phyloP scores from a whole-genome alignment of 2,113 vertebrate species.

The Ammodytes dubius region DNA sequence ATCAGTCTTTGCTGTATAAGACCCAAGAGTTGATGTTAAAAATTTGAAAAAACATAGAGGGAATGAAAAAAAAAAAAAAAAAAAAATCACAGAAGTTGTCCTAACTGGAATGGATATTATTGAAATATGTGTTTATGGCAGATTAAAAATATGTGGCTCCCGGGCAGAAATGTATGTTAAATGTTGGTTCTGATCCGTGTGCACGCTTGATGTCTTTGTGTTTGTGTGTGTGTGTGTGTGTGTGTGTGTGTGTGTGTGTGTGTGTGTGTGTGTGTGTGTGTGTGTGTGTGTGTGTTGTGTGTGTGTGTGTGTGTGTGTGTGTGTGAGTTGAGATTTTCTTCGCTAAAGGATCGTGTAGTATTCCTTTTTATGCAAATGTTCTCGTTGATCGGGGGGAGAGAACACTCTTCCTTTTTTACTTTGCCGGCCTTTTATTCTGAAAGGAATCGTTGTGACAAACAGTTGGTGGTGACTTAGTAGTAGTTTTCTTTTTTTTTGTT shows the following conservation, averaged over 20 bases:
- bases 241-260: conserved; percentile 16
- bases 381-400: conserved; percentile 33
- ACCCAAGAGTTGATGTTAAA: conserved; percentile 59
- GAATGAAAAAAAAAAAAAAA: neutral
- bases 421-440: conserved; percentile 54
- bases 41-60: too few relatives aligned
- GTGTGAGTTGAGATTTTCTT: conserved; percentile 44
- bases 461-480: neutral
- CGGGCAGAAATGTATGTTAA: conserved; percentile 64
- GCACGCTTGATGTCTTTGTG: conserved; percentile 16
- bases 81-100: conserved; percentile 33
- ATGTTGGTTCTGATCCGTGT: conserved; percentile 55
- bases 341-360: conserved; percentile 57
- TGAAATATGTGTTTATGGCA: conserved; percentile 54
- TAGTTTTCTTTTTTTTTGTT: neutral
- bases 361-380: conserved; percentile 74
- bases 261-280: conserved; percentile 25
- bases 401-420: conserved; percentile 45
- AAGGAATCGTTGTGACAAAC: conserved; percentile 37
- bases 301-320: conserved; percentile 23
- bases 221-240: conserved; percentile 24
- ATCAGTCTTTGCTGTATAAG: conserved; percentile 54
- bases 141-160: conserved; percentile 52
- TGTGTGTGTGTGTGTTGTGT: conserved; percentile 28
- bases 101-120: conserved; percentile 70